Base-by-base conservation (phyloP, 2,888 invertebrate genomes). In the Gasteruption jaculator region DNA sequence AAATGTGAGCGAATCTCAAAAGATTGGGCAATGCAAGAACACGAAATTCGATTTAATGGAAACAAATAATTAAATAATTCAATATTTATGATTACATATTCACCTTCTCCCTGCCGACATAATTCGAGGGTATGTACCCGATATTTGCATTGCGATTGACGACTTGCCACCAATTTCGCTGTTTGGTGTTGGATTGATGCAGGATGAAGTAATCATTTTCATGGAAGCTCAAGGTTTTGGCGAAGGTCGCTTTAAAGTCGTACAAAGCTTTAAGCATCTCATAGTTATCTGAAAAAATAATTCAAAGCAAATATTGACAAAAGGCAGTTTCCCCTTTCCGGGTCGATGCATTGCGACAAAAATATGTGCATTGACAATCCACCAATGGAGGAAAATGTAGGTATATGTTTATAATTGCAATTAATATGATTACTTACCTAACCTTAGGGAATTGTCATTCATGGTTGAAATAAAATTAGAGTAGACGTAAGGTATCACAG, bases 161-260 rank as follows among this genome's bases (percentile, higher is more conserved):
- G 34, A 90, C 89, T 75, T 87, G 86, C 89, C 88, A 90, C 90
- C 89, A 90, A 66, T 90, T 89, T 49, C 83, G 77, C 65, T 88
- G 86, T 60, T 87, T 86, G 3, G 83, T 82, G 49, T 83, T 85
- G 15, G 79, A 83, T 64, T 88, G 88, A 60, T 89, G 83, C 14
- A 90, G 73, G 57, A 85, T 82, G 67, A 90, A 90, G 65, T 81
- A 82, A 66, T 90, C 89, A 47, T 86, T 85, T 61, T 83, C 84
- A 52, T 78, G 78, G 71, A 90, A 90, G 65, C 85, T 86, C 46
- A 90, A 74, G 5, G 90, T 89, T 73, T 88, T 89, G 10, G 87
- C 82, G 61, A 87, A 81, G 32, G 86, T 86, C 40, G 88, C 88
- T 68, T 86, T 85, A 61, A 90, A 90, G 63, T 89, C 87, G 60